A percentile compares a stretch with the other conserved stretches of the same genome.
phyloP scores from a whole-genome alignment of 1,140 invertebrate species.

The Euborellia annulipes region DNA sequence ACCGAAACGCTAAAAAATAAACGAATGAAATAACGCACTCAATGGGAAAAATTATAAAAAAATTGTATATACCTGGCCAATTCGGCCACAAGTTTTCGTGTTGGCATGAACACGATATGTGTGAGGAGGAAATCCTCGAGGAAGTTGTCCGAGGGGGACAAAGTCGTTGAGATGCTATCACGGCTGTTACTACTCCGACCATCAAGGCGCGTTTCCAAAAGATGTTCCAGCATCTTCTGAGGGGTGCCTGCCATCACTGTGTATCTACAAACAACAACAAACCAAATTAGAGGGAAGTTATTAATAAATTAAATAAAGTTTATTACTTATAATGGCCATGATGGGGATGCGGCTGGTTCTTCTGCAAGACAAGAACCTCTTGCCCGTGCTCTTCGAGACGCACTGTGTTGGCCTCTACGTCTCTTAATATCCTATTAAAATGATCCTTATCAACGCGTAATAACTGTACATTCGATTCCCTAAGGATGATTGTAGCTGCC shows the following conservation, averaged over 20 bases:
- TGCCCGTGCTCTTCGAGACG: constrained; percentile 73
- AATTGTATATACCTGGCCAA: constrained; percentile 58
- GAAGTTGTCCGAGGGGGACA: constrained; percentile 38
- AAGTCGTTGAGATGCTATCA: constrained; percentile 28
- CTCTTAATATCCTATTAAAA: constrained; percentile 68
- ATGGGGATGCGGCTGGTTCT: constrained; percentile 38
- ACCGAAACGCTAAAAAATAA: no score
- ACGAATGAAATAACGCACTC: no score
- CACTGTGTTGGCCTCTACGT: constrained; percentile 80
- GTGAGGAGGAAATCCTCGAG: constrained; percentile 75
- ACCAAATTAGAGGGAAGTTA: no score
- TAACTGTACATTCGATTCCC: constrained; percentile 75
- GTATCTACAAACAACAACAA: constrained; percentile 46
- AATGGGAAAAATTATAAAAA: no score
- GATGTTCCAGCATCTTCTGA: constrained; percentile 74
- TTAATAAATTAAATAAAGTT: neutral
- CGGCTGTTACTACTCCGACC: constrained; percentile 25
- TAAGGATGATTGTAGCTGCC: constrained; percentile 67
- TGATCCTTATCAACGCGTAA: constrained; percentile 75
- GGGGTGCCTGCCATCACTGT: constrained; percentile 79
- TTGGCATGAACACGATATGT: constrained; percentile 75
- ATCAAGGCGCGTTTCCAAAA: constrained; percentile 64
- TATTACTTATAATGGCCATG: constrained; percentile 16
- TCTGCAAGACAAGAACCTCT: constrained; percentile 70
- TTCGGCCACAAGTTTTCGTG: constrained; percentile 55